Evolutionary conservation across 2,113 vertebrate species (phyloP).

Genomic region (Dromaius novaehollandiae): DNA sequence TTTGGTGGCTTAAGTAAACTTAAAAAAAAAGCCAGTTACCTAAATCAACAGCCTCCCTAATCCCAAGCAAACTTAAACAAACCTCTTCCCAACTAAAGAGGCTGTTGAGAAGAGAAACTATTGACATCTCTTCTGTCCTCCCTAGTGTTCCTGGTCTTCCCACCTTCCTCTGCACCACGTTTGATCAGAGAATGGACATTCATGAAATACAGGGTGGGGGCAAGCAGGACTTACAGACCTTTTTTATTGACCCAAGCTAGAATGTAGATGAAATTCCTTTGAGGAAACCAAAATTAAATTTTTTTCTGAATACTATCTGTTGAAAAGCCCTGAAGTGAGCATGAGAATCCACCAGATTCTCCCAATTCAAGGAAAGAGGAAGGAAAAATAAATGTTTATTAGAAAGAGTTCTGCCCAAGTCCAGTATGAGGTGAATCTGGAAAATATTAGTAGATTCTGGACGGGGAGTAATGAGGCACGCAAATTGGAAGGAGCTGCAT

Average conservation of each 20-base stretch:
- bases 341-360: background rate
- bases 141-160: slow-evolving; percentile 9
- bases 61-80: slow-evolving; percentile 30
- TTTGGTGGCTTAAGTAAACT: slow-evolving; percentile 50
- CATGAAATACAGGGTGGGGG: background rate
- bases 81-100: slow-evolving; percentile 17
- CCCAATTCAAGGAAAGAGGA: background rate
- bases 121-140: slow-evolving; percentile 39
- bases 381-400: slow-evolving; percentile 51
- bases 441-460: slow-evolving; percentile 38
- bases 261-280: background rate
- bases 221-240: background rate
- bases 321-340: background rate
- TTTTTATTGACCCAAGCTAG: background rate
- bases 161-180: background rate
- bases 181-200: slow-evolving; percentile 18
- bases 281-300: background rate
- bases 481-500: slow-evolving; percentile 35
- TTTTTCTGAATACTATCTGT: background rate
- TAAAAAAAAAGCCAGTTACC: slow-evolving; percentile 22
- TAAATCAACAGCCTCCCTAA: slow-evolving; percentile 42
- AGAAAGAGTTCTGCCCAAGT: background rate
- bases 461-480: background rate
- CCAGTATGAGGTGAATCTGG: background rate
- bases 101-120: background rate